Evolutionary conservation across 30 jellyfish, hydroid and myxozoan genomes (phyloP), one percentile per base, ranked within the genome.

Genomic region (Morbakka virulenta): DNA sequence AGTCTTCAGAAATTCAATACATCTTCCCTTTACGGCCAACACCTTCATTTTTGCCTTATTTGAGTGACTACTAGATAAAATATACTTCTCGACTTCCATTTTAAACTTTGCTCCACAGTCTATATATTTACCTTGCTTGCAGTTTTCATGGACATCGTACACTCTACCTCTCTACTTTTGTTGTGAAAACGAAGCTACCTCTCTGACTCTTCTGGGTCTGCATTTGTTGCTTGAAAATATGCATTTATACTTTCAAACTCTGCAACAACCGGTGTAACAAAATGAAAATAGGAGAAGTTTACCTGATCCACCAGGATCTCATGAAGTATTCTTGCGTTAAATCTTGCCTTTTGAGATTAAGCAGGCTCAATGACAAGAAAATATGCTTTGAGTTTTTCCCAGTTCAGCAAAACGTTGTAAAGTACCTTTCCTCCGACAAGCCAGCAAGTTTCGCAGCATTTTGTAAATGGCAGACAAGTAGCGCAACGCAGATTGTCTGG

Each of bases 231-330:
- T n/a, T n/a, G n/a, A n/a, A n/a, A n/a, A n/a, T n/a, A n/a, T n/a
- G n/a, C n/a, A n/a, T n/a, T n/a, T n/a, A n/a, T n/a, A n/a, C n/a
- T n/a, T n/a, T n/a, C n/a, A n/a, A n/a, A n/a, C n/a, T n/a, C n/a
- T n/a, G n/a, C n/a, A n/a, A n/a, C n/a, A n/a, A 72, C n/a, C 1
- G 95, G 95, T 20, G 89, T 48, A 26, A 36, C 82, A 66, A 75
- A 75, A 11, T 84, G n/a, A 70, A 36, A 81, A 81, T 36, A 72
- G n/a, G 73, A 32, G 36, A 28, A 84, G 52, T 73, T 73, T 23
- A 50, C 72, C 0, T 2, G 57, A 32, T 75, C 93, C 23, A 20
- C 28, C 84, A 84, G 72, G 92, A 84, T 75, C 48, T 66, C 89
- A 20, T 20, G 69, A 35, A 74, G 13, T 64, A 74, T 34, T 17